phyloP scores from a whole-genome alignment of 2,797 vertebrate species.

The Hemitrygon akajei region DNA sequence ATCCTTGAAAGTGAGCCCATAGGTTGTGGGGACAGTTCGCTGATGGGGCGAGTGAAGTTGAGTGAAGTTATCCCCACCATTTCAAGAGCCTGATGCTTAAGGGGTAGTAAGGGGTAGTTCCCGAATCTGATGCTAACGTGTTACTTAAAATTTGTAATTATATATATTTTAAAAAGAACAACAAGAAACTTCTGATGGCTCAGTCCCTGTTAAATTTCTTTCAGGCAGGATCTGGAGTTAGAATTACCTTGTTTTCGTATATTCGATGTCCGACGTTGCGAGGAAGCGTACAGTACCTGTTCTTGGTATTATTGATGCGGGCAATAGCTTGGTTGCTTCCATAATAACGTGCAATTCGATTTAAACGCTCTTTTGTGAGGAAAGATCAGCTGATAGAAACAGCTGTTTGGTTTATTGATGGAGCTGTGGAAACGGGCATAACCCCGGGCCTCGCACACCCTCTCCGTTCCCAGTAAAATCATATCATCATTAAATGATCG shows the following conservation, averaged over 20 bases:
- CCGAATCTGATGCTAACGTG: no score
- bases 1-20: no score
- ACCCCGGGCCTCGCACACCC: not conserved
- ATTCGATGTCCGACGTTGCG: not conserved
- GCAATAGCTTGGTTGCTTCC: slow-evolving; percentile 30
- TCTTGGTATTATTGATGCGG: not conserved
- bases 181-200: not conserved
- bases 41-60: no score
- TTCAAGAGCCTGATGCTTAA: no score
- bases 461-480: slow-evolving; percentile 14
- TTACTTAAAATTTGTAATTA: no score
- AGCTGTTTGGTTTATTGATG: slow-evolving; percentile 35
- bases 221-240: not conserved
- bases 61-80: no score
- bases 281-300: not conserved
- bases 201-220: not conserved
- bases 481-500: slow-evolving; percentile 36
- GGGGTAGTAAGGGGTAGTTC: no score
- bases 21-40: no score
- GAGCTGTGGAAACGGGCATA: slow-evolving; percentile 13
- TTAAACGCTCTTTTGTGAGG: slow-evolving; percentile 34
- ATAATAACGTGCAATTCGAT: slow-evolving; percentile 33
- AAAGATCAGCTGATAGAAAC: slow-evolving; percentile 30
- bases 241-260: not conserved
- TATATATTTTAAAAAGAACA: not conserved